phyloP scores from a whole-genome alignment of 2,113 vertebrate species.

The Xenopus laevis region DNA sequence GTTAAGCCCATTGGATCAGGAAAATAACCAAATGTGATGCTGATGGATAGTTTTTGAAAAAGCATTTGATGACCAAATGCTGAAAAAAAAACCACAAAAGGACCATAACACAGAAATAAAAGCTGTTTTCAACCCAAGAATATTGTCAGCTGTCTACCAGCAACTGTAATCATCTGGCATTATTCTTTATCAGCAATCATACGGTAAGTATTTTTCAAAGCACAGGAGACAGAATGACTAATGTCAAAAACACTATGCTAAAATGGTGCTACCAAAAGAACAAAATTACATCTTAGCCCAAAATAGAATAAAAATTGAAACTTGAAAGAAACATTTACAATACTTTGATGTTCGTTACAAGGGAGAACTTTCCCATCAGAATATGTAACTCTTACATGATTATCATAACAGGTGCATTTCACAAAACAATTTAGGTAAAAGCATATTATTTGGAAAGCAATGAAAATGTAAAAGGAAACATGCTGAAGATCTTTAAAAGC shows the following conservation, averaged over 20 bases:
- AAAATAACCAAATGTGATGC: no score
- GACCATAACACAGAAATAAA: conserved; percentile 6
- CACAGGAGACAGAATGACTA: conserved; percentile 20
- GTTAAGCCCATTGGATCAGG: no score
- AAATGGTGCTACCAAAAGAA: conserved; percentile 17
- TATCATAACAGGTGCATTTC: conserved; percentile 28
- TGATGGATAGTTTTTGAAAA: no score
- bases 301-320: not conserved
- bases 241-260: conserved; percentile 32
- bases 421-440: conserved; percentile 14
- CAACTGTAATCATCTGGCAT: conserved; percentile 27
- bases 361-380: not conserved
- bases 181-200: conserved; percentile 24
- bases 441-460: conserved; percentile 16
- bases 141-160: conserved; percentile 18
- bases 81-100: not conserved
- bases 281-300: conserved; percentile 35
- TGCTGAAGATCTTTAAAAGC: not conserved
- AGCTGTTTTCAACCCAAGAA: conserved; percentile 6
- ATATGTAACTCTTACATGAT: conserved; percentile 15
- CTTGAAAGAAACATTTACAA: conserved; percentile 17
- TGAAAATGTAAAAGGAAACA: conserved; percentile 7
- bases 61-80: not conserved
- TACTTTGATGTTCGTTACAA: conserved; percentile 8
- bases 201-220: conserved; percentile 29